Evolutionary conservation across 2,113 vertebrate species (phyloP).

Genomic region (Heptranchias perlo): DNA sequence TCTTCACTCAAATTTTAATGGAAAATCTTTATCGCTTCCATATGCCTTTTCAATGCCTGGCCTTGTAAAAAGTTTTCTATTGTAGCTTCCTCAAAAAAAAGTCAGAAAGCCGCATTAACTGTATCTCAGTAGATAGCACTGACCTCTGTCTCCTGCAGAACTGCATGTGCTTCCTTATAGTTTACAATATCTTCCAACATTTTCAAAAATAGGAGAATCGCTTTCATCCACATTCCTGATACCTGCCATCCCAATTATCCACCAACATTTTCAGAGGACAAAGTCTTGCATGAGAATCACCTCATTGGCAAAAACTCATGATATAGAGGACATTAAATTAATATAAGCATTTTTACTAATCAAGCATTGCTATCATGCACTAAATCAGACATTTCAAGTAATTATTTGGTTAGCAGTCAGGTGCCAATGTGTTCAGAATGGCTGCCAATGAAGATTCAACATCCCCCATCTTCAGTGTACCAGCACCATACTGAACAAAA

Average conservation of each 20-base stretch:
- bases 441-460: neutral
- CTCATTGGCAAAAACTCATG: neutral
- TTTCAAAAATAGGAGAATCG: neutral
- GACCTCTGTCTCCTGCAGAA: neutral
- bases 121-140: neutral
- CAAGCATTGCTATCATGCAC: neutral
- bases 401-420: neutral
- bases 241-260: neutral
- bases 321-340: neutral
- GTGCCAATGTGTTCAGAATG: too few species aligned
- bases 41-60: neutral
- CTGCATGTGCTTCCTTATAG: neutral
- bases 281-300: neutral
- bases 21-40: neutral
- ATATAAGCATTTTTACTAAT: neutral
- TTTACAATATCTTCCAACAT: too few species aligned
- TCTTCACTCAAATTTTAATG: neutral
- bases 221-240: neutral
- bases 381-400: constrained; percentile 17
- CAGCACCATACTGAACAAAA: neutral
- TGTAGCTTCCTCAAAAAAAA: neutral
- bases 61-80: constrained; percentile 5
- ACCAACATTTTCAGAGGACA: neutral
- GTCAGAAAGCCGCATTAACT: neutral
- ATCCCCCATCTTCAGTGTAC: neutral